These are phyloP conservation scores for Felis chaus DNA, from an alignment of 2,113 vertebrate species.

Conservation along the genomic window DNA sequence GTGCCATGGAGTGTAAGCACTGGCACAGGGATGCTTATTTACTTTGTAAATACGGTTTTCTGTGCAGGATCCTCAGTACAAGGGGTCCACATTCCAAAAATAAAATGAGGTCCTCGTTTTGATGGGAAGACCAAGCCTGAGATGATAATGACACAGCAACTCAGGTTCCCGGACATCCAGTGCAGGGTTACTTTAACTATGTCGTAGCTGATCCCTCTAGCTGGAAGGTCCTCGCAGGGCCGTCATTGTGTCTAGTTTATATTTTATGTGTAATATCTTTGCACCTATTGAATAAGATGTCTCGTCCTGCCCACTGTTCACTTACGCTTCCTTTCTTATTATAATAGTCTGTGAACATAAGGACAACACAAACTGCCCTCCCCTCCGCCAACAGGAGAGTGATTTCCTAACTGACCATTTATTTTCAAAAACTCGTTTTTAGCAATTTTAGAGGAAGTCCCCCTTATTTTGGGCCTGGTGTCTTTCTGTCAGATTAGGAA, in stretches of 20 bases:
- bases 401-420: not conserved
- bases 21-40: not conserved
- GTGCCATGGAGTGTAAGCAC: not conserved
- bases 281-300: not conserved
- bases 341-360: accelerated
- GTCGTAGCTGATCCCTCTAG: not conserved
- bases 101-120: not conserved
- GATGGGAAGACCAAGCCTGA: not conserved
- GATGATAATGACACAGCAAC: not conserved
- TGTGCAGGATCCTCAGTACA: not conserved
- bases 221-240: not conserved
- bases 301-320: not conserved
- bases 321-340: not conserved
- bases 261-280: not conserved
- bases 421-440: not conserved
- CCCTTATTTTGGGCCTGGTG: not conserved
- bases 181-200: not conserved
- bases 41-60: not conserved
- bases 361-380: not conserved
- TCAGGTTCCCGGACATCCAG: not conserved
- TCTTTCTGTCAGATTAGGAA: constrained; percentile 28
- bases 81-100: not conserved
- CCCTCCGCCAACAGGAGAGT: not conserved
- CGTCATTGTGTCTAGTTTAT: not conserved
- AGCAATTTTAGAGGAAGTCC: not conserved